Conservation (phyloP, 2,888 invertebrate species). For the Chrysolina haemoptera region DNA sequence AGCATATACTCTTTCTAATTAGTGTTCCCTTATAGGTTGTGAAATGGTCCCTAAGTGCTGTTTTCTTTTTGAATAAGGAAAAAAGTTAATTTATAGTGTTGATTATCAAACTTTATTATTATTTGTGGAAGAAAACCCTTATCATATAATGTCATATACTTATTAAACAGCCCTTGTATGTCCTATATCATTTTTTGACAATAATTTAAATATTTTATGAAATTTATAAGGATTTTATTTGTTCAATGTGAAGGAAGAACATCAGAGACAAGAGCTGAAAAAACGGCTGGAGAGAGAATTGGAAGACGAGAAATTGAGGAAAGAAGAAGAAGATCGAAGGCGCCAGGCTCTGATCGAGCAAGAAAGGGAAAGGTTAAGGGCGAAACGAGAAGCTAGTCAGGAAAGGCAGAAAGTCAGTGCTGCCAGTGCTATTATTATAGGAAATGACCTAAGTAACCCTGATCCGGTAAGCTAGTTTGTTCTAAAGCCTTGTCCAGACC, state of each 20-base stretch:
- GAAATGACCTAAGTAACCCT: constrained; percentile 76
- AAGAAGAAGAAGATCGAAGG: constrained; percentile 68
- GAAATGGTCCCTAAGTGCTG: too few species aligned
- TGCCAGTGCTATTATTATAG: constrained; percentile 75
- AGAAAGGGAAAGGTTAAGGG: constrained; percentile 67
- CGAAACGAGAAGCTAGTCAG: constrained; percentile 69
- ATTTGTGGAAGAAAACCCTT: too few species aligned
- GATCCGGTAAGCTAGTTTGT: constrained; percentile 77
- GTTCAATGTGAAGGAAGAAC: constrained; percentile 51
- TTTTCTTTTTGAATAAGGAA: too few species aligned
- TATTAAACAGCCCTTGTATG: too few species aligned
- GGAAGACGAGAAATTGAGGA: constrained; percentile 69
- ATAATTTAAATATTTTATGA: not conserved
- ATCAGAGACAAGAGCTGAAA: constrained; percentile 60
- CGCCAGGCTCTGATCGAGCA: constrained; percentile 65
- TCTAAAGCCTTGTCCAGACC: too few species aligned
- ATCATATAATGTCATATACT: too few species aligned
- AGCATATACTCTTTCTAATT: too few species aligned
- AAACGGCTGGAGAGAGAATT: constrained; percentile 70
- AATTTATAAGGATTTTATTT: not conserved
- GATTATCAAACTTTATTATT: too few species aligned
- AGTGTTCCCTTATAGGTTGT: too few species aligned
- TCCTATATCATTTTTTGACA: not conserved
- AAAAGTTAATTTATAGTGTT: too few species aligned
- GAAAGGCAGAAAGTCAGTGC: constrained; percentile 66